Conservation (phyloP, 2,888 invertebrate species). For the Acheta domesticus region DNA sequence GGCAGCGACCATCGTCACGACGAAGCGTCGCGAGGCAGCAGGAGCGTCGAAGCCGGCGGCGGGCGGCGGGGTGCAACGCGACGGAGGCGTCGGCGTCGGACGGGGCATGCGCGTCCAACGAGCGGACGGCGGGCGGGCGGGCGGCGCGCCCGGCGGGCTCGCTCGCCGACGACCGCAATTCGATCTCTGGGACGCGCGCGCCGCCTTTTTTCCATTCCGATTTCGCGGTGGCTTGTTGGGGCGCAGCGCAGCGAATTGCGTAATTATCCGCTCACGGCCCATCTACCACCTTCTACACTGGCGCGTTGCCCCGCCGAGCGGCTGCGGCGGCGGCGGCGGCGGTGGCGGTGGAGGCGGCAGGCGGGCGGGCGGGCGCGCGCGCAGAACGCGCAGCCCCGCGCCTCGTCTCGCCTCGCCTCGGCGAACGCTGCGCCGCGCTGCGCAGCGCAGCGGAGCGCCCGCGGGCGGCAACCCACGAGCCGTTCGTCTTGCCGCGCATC, state of each 20-base stretch:
- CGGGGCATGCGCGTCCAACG: not conserved
- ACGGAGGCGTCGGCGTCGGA: not conserved
- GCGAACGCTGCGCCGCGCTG: not conserved
- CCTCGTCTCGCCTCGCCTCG: not conserved
- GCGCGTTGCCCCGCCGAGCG: not conserved
- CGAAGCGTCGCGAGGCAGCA: not conserved
- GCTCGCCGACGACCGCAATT: not conserved
- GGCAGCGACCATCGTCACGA: not conserved
- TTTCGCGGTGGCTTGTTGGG: conserved; percentile 7
- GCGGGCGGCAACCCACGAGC: not conserved
- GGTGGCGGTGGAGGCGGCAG: too few species aligned
- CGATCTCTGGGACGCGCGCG: not conserved
- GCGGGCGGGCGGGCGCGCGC: too few species aligned
- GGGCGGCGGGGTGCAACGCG: not conserved
- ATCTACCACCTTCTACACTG: not conserved
- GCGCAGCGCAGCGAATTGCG: not conserved
- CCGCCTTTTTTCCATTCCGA: not conserved
- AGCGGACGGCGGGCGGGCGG: not conserved
- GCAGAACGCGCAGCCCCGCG: too few species aligned
- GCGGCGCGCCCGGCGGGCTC: not conserved
- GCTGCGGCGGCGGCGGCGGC: too few species aligned
- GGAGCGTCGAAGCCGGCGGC: not conserved
- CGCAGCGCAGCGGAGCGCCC: not conserved
- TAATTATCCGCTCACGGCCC: conserved; percentile 18
- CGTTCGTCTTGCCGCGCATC: not conserved